Evolutionary conservation across 53 echinoderm and acorn worm genomes (phyloP).

Genomic region (Zoroaster sp.): DNA sequence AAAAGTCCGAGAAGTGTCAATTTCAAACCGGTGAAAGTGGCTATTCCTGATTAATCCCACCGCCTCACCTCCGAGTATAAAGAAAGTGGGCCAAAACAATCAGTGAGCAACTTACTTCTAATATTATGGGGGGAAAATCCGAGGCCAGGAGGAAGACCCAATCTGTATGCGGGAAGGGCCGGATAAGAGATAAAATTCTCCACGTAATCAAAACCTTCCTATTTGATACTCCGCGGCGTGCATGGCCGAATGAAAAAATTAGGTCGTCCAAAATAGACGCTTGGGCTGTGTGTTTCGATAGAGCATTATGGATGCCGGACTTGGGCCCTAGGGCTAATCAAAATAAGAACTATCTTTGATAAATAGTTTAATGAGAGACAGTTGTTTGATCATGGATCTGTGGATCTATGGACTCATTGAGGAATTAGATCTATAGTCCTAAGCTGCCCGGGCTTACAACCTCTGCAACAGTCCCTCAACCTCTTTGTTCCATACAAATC

Average conservation of each 20-base stretch:
- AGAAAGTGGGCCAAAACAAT: too few relatives aligned
- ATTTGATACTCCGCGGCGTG: background rate
- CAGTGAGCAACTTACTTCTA: background rate
- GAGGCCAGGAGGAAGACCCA: background rate
- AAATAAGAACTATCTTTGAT: background rate
- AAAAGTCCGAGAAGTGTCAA: background rate
- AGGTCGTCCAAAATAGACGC: background rate
- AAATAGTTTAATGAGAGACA: background rate
- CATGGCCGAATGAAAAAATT: background rate
- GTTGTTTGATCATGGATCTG: too few relatives aligned
- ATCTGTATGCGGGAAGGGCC: background rate
- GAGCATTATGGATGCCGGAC: background rate
- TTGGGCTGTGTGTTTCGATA: background rate
- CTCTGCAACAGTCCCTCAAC: too few relatives aligned
- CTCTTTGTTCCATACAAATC: too few relatives aligned
- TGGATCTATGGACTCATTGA: too few relatives aligned
- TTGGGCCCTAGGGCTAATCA: background rate
- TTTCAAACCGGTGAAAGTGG: background rate
- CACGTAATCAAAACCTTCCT: constrained; percentile 37
- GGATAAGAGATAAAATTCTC: constrained; percentile 1
- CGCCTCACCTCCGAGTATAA: background rate
- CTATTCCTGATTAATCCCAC: background rate
- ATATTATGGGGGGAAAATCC: background rate
- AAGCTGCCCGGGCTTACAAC: too few relatives aligned
- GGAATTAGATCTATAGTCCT: too few relatives aligned